phyloP scores from a whole-genome alignment of 2,797 vertebrate species.

The Gallinago solitaria region DNA sequence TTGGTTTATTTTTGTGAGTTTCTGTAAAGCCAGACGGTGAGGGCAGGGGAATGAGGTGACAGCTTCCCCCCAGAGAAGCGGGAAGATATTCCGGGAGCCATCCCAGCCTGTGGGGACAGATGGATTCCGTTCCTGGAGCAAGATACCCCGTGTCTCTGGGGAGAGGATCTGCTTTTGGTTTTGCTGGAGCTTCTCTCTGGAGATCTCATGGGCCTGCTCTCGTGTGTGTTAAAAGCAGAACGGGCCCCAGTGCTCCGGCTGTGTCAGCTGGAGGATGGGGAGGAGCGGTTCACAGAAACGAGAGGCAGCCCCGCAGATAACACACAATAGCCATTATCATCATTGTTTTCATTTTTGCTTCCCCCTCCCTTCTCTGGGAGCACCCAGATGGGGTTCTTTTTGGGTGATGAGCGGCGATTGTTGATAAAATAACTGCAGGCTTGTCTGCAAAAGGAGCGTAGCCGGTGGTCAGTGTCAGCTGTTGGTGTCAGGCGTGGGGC shows the following conservation, averaged over 20 bases:
- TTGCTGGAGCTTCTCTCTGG: not conserved
- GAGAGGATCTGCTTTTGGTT: slow-evolving; percentile 2
- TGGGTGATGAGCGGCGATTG: not conserved
- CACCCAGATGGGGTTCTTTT: not conserved
- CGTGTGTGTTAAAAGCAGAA: not conserved
- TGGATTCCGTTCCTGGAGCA: not conserved
- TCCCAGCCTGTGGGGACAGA: not conserved
- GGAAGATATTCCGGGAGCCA: not conserved
- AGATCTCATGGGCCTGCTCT: not conserved
- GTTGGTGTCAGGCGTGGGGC: not conserved
- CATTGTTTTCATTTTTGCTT: not conserved
- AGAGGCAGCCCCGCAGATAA: not conserved
- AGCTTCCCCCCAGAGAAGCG: not conserved
- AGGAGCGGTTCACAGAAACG: not conserved
- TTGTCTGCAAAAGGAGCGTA: not conserved
- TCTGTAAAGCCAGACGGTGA: not conserved
- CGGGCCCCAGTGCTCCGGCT: not conserved
- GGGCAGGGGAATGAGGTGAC: not conserved
- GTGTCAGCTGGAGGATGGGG: not conserved
- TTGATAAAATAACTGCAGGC: not conserved
- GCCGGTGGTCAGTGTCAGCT: not conserved
- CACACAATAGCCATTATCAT: not conserved
- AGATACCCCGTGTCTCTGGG: not conserved
- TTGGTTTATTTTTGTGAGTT: not conserved
- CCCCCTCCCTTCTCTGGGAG: not conserved